A percentile compares a stretch with the other conserved stretches of the same genome.
phyloP scores from a whole-genome alignment of 2,113 vertebrate species.

The Xyrauchen texanus region DNA sequence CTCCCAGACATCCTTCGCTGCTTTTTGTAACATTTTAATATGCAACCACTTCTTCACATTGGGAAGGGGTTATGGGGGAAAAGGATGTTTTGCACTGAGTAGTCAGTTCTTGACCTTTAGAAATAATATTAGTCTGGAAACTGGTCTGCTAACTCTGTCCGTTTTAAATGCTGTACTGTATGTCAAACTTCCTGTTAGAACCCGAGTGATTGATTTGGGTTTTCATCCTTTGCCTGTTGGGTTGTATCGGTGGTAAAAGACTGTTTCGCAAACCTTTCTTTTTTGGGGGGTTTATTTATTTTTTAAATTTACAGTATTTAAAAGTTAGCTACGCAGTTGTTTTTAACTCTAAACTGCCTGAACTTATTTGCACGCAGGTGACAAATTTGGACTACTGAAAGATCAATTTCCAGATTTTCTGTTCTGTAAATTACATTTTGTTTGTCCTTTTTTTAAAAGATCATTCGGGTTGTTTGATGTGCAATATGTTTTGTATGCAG shows the following conservation, averaged over 20 bases:
- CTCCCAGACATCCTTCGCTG: constrained; percentile 80
- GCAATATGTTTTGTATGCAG: constrained; percentile 99
- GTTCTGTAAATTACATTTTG: constrained; percentile 69
- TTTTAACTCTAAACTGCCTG: constrained; percentile 91
- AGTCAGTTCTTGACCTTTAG: constrained; percentile 86
- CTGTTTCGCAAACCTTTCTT: constrained; percentile 85
- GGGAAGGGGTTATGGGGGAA: constrained; percentile 82
- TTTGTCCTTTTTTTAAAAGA: constrained; percentile 81
- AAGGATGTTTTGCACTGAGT: constrained; percentile 92
- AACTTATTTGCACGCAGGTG: constrained; percentile 85
- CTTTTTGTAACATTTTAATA: constrained; percentile 99
- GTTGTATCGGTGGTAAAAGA: constrained; percentile 86
- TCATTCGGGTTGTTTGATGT: constrained; percentile 99
- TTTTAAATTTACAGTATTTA: constrained; percentile 99
- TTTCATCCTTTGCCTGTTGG: constrained; percentile 86
- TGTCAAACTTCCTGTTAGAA: constrained; percentile 78
- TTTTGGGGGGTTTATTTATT: constrained; percentile 99
- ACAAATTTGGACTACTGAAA: constrained; percentile 93
- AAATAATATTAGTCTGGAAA: constrained; percentile 87
- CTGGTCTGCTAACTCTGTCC: constrained; percentile 84
- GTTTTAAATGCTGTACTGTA: constrained; percentile 76
- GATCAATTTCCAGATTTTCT: constrained; percentile 93
- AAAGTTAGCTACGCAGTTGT: constrained; percentile 83
- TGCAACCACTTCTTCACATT: constrained; percentile 98
- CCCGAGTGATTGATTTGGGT: constrained; percentile 79